Conservation (phyloP, 2,113 vertebrate species). For the Aix galericulata region DNA sequence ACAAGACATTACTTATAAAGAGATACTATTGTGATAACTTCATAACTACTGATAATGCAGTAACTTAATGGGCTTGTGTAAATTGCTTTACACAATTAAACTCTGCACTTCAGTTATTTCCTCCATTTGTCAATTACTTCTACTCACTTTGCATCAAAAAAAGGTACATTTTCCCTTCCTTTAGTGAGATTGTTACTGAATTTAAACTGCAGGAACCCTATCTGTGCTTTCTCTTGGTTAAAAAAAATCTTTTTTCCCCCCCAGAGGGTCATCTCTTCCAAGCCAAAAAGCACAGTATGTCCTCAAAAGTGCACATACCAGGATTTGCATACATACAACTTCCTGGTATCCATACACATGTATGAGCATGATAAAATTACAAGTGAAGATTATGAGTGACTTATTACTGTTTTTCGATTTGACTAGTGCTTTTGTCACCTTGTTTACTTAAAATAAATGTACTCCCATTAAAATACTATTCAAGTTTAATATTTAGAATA, state of each 20-base stretch:
- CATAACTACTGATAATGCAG: not conserved
- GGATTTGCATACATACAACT: not conserved
- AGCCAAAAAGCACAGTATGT: not conserved
- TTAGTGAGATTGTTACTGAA: not conserved
- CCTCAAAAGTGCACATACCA: not conserved
- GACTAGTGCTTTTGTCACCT: not conserved
- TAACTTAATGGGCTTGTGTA: not conserved
- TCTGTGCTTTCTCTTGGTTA: not conserved
- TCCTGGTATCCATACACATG: not conserved
- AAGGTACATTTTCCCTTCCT: not conserved
- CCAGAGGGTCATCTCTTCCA: not conserved
- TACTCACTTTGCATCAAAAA: not conserved
- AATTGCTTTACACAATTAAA: not conserved
- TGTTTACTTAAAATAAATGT: conserved; percentile 36
- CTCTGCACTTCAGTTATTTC: not conserved
- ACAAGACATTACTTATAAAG: not conserved
- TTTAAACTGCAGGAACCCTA: not conserved
- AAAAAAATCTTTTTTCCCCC: not conserved
- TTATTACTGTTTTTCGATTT: not conserved
- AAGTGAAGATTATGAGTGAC: not conserved
- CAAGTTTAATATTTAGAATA: conserved; percentile 13
- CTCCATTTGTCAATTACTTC: not conserved
- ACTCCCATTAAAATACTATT: conserved; percentile 17
- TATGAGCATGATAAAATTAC: not conserved
- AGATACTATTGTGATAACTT: not conserved